Evolutionary conservation across 2,113 vertebrate species (phyloP).

Genomic region (Etia nguti): DNA sequence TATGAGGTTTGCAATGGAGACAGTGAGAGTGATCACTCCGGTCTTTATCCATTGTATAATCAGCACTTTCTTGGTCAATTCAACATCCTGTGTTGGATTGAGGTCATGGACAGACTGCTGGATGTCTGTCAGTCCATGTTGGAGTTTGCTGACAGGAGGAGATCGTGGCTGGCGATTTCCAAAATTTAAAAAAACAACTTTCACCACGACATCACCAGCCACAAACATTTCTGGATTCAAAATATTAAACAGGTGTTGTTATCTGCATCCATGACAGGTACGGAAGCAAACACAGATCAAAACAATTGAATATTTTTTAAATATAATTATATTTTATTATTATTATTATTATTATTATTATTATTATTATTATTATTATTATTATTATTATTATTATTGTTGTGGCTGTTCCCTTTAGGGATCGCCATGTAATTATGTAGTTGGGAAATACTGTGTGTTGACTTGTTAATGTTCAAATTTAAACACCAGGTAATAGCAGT

Average conservation of each 20-base stretch:
- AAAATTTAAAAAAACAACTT: neutral
- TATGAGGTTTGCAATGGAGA: constrained; percentile 74
- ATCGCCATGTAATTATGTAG: neutral
- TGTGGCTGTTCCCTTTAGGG: neutral
- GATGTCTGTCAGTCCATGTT: constrained; percentile 73
- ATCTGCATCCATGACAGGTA: neutral
- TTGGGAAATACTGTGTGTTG: neutral
- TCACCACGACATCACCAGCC: neutral
- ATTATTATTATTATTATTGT: neutral
- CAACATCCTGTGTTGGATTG: constrained; percentile 75
- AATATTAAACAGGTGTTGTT: neutral
- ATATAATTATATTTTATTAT: neutral
- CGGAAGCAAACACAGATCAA: neutral
- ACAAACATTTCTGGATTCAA: neutral
- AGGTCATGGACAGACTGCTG: constrained; percentile 81
- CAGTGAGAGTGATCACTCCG: neutral
- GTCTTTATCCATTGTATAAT: constrained; percentile 68
- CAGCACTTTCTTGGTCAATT: constrained; percentile 34
- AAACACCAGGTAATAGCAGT: neutral
- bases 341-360: neutral
- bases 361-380: neutral
- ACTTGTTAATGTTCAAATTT: neutral
- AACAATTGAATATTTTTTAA: neutral
- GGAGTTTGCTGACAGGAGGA: constrained; percentile 33
- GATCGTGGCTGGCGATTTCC: neutral